Conservation (phyloP, 2,888 invertebrate genomes). For the Parnassius glacialis region DNA sequence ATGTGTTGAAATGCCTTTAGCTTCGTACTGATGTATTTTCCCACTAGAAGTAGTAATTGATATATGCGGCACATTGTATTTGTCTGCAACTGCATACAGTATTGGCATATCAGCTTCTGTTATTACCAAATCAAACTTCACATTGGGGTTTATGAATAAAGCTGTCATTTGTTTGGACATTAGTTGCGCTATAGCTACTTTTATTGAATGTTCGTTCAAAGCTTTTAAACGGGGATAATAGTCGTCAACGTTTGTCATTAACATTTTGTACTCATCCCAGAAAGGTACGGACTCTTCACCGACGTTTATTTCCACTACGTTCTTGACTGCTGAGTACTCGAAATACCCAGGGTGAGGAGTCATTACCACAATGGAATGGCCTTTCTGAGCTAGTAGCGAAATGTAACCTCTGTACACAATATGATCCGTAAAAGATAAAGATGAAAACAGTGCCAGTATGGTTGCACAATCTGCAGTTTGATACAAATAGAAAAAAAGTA, state of each 20-base stretch:
- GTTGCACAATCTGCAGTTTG: constrained; percentile 48
- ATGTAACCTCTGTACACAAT: constrained; percentile 64
- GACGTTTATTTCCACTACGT: constrained; percentile 63
- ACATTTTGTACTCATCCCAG: constrained; percentile 61
- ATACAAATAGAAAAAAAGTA: constrained; percentile 31
- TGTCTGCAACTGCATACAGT: constrained; percentile 73
- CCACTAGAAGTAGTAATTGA: constrained; percentile 74
- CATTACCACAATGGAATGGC: constrained; percentile 66
- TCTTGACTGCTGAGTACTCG: constrained; percentile 55
- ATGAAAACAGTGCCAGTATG: constrained; percentile 66
- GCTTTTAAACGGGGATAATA: constrained; percentile 51
- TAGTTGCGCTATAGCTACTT: constrained; percentile 63
- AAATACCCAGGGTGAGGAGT: constrained; percentile 71
- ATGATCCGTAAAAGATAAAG: constrained; percentile 68
- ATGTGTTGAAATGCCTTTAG: constrained; percentile 77
- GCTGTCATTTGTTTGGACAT: constrained; percentile 67
- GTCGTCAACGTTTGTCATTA: constrained; percentile 63
- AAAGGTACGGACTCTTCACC: constrained; percentile 55
- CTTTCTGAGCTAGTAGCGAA: constrained; percentile 54
- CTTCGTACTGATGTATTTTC: constrained; percentile 68
- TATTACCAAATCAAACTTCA: constrained; percentile 79
- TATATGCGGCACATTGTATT: constrained; percentile 78
- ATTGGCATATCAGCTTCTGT: constrained; percentile 77
- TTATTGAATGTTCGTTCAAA: constrained; percentile 57
- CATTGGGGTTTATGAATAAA: constrained; percentile 59